Percentiles rank a stretch among this genome's conserved stretches.
Conservation (phyloP, 2,113 vertebrate species). For the Haliaeetus leucogaster region DNA sequence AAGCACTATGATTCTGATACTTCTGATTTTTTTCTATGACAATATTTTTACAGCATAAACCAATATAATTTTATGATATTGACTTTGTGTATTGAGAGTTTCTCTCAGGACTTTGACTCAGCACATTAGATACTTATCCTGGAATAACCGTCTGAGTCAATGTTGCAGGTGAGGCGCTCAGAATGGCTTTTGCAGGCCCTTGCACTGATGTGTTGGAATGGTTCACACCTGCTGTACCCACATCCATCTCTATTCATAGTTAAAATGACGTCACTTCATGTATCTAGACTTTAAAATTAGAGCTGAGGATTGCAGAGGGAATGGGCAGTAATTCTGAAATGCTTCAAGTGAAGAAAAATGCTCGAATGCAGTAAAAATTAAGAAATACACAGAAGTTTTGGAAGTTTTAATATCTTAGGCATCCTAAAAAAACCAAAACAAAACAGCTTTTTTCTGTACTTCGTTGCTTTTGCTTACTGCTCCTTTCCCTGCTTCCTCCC, state of each 20-base stretch:
- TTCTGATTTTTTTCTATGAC: background rate
- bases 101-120: background rate
- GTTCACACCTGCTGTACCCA: background rate
- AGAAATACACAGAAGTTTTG: background rate
- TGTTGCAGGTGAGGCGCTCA: fast-evolving
- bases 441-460: background rate
- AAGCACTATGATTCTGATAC: background rate
- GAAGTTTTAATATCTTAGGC: background rate
- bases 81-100: background rate
- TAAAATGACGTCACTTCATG: background rate
- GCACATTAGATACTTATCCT: background rate
- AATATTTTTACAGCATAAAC: background rate
- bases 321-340: background rate
- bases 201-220: background rate
- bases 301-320: background rate
- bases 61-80: background rate
- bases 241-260: background rate
- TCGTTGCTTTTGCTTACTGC: background rate
- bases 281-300: background rate
- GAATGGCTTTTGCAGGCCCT: background rate
- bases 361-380: background rate
- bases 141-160: background rate
- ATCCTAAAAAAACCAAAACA: background rate
- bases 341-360: background rate
- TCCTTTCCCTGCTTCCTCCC: background rate